Base-by-base conservation (phyloP, 2,888 invertebrate genomes). In the Nymphalis c-album region DNA sequence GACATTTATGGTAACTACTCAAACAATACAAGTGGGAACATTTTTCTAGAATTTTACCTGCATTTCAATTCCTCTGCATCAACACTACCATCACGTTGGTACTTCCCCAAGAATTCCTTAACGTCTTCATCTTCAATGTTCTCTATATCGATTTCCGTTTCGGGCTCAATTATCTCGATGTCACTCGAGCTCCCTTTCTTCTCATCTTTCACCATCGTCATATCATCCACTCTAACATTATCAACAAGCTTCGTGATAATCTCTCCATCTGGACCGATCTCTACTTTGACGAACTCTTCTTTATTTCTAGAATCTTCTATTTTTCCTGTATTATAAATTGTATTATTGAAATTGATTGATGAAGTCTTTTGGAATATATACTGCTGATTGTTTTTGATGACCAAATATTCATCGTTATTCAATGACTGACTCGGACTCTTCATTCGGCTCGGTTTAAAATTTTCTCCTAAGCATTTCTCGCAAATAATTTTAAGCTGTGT, bases 71-170 rank as follows among this genome's bases (percentile, higher is more conserved):
- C 87, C 16, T 71, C 79, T 1, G 71, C 71, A 55, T 78, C 75
- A 62, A 66, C 72, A 64, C 71, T 75, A 18, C 61, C 73, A 67
- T 82, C 82, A 63, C 77, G 74, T 50, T 88, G 84, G 70, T 88
- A 90, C 73, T 86, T 90, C 51, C 90, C 92, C 68, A 92, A 78
- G 80, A 91, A 92, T 69, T 85, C 86, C 67, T 89, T 89, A 0
- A 92, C 85, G 1, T 88, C 85, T 57, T 92, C 92, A 76, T 92
- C 91, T 17, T 91, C 92, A 68, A 92, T 81, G 80, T 90, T 86
- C 53, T 91, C 89, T 69, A 91, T 85, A 67, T 86, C 85, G 67
- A 90, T 88, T 68, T 88, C 89, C 18, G 82, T 79, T 62, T 82
- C 84, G 47, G 82, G 80, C 64, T 91, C 90, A 50, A 90, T 77